Evolutionary conservation across 2,113 vertebrate genomes (phyloP).

Genomic region (Cyphotilapia sp.): DNA sequence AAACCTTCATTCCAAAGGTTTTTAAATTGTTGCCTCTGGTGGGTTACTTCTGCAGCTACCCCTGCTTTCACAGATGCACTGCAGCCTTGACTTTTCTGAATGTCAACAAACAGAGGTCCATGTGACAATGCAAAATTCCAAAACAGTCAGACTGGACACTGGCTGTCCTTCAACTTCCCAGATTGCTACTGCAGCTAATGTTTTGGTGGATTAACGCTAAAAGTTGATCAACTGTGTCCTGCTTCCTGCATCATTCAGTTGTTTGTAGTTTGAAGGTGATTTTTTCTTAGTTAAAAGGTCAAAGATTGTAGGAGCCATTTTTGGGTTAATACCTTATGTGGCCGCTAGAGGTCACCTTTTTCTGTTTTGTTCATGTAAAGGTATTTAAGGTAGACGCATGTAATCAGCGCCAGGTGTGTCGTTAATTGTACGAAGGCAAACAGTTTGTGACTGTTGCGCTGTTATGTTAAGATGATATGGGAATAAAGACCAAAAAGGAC

Average conservation of each 20-base stretch:
- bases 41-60: background rate
- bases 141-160: background rate
- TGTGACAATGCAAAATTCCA: background rate
- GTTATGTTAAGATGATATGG: too few species aligned
- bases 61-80: background rate
- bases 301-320: background rate
- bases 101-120: background rate
- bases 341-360: too few species aligned
- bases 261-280: background rate
- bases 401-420: fast-evolving
- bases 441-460: too few species aligned
- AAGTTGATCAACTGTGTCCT: background rate
- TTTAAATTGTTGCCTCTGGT: background rate
- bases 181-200: background rate
- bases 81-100: background rate
- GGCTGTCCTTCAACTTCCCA: background rate
- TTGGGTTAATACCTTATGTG: too few species aligned
- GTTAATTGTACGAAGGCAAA: fast-evolving
- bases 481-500: too few species aligned
- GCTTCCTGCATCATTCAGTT: background rate
- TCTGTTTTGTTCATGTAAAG: too few species aligned
- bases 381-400: fast-evolving
- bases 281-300: background rate
- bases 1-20: background rate
- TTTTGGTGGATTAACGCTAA: background rate